These are phyloP conservation scores for Somateria mollissima DNA, from an alignment of 2,797 vertebrate genomes.

Conservation along the genomic window DNA sequence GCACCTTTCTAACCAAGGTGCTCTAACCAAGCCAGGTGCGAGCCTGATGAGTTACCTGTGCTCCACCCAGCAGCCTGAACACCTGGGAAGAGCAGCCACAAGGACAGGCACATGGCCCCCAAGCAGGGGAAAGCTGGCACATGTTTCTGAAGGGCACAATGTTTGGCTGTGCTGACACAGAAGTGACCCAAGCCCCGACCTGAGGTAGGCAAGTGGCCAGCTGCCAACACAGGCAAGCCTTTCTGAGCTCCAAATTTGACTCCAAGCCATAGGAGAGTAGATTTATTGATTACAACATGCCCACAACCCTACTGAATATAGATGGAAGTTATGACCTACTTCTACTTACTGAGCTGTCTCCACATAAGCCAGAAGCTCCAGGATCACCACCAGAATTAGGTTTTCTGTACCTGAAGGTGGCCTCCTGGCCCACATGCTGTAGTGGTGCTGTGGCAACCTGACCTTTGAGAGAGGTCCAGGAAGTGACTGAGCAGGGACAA, in stretches of 20 bases:
- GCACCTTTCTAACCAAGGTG: not conserved
- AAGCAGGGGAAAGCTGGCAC: not conserved
- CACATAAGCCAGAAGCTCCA: not conserved
- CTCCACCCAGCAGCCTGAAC: not conserved
- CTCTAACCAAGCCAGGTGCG: not conserved
- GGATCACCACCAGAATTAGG: accelerated
- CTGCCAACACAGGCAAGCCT: not conserved
- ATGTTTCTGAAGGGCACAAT: not conserved
- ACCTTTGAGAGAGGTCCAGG: accelerated
- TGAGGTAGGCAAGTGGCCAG: not conserved
- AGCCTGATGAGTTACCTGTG: accelerated
- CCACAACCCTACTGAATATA: accelerated
- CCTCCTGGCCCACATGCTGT: accelerated
- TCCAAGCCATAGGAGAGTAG: not conserved
- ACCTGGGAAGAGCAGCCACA: not conserved
- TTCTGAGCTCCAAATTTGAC: not conserved
- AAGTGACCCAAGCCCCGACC: not conserved
- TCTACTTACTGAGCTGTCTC: not conserved
- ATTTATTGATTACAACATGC: accelerated
- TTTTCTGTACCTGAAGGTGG: not conserved
- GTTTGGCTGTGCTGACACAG: accelerated
- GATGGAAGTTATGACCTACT: not conserved
- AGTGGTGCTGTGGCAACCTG: accelerated
- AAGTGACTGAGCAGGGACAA: not conserved
- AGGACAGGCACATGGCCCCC: not conserved